A percentile compares a stretch with the other conserved stretches of the same genome.
Conservation (phyloP, 2,888 invertebrate genomes). For the Xestia rhomboidea region DNA sequence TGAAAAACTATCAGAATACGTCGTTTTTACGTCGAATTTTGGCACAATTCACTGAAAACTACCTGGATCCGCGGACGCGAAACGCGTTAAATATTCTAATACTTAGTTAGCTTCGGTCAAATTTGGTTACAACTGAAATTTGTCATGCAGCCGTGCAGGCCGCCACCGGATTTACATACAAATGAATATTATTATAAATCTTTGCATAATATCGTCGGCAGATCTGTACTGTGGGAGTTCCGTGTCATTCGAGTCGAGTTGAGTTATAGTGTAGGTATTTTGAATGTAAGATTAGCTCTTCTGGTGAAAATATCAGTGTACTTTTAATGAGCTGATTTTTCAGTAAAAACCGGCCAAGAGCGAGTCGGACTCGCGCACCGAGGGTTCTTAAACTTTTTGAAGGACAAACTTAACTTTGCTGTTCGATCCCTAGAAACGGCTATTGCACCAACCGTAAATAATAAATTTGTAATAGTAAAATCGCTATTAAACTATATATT, state of each 20-base stretch:
- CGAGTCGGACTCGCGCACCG: too few relatives aligned
- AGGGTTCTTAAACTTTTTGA: too few relatives aligned
- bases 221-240: conserved; percentile 19
- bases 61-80: neutral
- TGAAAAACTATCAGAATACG: neutral
- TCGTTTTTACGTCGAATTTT: neutral
- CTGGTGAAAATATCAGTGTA: neutral
- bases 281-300: neutral
- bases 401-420: too few relatives aligned
- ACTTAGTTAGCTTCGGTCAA: conserved; percentile 50
- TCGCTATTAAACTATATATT: too few relatives aligned
- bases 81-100: conserved; percentile 58
- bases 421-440: too few relatives aligned
- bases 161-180: conserved; percentile 62
- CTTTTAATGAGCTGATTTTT: neutral
- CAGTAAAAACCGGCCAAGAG: too few relatives aligned
- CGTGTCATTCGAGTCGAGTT: conserved; percentile 37
- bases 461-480: too few relatives aligned
- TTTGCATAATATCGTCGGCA: conserved; percentile 60
- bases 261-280: conserved; percentile 22
- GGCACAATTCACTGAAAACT: neutral
- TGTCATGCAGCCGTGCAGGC: conserved; percentile 64
- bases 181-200: conserved; percentile 67
- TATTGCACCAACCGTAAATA: too few relatives aligned
- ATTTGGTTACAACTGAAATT: conserved; percentile 61